Evolutionary conservation across 2,113 vertebrate species (phyloP), one percentile per base, ranked within the genome.

Genomic region (Caracal caracal): DNA sequence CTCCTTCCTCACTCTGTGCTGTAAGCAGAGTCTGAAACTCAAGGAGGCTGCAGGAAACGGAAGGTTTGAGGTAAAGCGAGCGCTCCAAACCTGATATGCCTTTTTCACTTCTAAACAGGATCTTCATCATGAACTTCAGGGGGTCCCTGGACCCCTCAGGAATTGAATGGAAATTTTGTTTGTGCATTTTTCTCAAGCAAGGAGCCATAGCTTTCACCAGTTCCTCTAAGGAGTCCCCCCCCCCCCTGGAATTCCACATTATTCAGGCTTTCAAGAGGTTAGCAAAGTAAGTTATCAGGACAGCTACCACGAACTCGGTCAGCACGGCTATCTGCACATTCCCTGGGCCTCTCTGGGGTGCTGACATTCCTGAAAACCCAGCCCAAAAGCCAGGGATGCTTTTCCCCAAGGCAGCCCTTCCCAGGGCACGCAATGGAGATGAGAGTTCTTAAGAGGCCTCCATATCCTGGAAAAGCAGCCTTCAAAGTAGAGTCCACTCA

Each of bases 161-260:
- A 95, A 88, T 35, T 79, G 86, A 95, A 89, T 73, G 79, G 66
- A 85, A 96, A 94, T 84, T 95, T 78, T 20, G 37, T 85, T 63
- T 85, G 66, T 87, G 80, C 30, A 47, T 88, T 94, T 87, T 73
- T 81, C 65, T 85, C 30, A 0, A 94, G 59, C 11, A 91, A 81
- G 37, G 79, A 86, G 59, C n/a, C 43, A 61, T 30, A 12, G 47
- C 17, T 82, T 88, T 73, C 53, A 88, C 15, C 61, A 63, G n/a
- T 86, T 33, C 79, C 59, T 94, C 68, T 80, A 68, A 49, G 33
- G 16, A 35, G 43, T 28, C 37, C 16, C 35, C 56, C 61, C 22
- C 20, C 24, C 37, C 43, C 43, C 51, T 6, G 30, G 65, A 96
- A 70, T 53, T 80, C 10, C 26, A 70, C 81, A 76, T 28, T 59